Evolutionary conservation across 2,888 invertebrate species (phyloP), one percentile per base, ranked within the genome.

Genomic region (Caprella mutica): DNA sequence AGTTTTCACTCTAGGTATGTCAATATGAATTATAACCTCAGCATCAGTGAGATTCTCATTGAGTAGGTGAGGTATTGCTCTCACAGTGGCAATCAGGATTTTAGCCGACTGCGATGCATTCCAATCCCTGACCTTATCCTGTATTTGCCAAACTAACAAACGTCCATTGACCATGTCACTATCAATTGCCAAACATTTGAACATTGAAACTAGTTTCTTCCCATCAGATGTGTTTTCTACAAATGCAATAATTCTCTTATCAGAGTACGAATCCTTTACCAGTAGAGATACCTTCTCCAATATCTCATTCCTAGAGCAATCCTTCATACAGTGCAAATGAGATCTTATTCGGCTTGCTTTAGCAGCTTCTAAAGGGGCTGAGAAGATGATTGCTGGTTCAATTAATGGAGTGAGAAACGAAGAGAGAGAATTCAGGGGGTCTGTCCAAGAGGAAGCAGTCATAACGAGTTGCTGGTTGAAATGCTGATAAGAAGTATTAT

Each of bases 351-450:
- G 43, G 17, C 38, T 29, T 40, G 58, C 55, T 27, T 57, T 52
- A 17, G 58, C 58, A 30, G 64, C 64, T 33, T 64, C 60, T 44
- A 50, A 27, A 6, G 55, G 60, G 19, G 60, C 39, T 17, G 64
- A 58, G 23, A 64, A 51, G 27, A 64, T 55, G n/a, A 60, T 19
- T 14, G 50, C 53, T n/a, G 59, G 59, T 17, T 55, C 44, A 19
- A 57, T 24, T 21, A 58, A 30, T 9, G 61, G 52, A 5, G 33
- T 40, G 5, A 61, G 17, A 19, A 40, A 51, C n/a, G 42, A 33
- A 6, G 61, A 40, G 17, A 60, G 19, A 4, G 46, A 46, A 38
- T 42, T 23, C 6, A 62, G 46, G n/a, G 46, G 51, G 35, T 56
- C 38, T 5, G 59, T 58, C 64, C 64, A 64, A 8, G 42, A 33